Conservation (phyloP, 2,888 invertebrate species). For the Pelosia muscerda region DNA sequence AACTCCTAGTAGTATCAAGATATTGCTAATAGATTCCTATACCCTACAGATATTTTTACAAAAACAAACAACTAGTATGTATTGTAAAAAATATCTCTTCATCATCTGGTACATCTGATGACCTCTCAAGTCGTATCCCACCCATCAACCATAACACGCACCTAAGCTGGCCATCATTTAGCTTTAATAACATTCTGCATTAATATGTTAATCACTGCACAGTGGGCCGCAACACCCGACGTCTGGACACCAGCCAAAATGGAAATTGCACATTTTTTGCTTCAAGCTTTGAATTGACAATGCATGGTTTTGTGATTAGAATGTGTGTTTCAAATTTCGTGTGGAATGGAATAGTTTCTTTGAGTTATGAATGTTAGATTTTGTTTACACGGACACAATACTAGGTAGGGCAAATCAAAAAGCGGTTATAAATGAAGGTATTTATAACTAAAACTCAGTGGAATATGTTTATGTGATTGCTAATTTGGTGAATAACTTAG, state of each 20-base stretch:
- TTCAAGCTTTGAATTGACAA: slow-evolving; percentile 35
- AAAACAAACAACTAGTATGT: no score
- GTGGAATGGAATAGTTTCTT: neutral
- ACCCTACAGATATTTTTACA: no score
- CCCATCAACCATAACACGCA: slow-evolving; percentile 21
- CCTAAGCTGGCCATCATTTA: slow-evolving; percentile 50
- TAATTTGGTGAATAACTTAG: slow-evolving; percentile 1
- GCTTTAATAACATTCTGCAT: slow-evolving; percentile 57
- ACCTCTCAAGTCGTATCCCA: slow-evolving; percentile 23
- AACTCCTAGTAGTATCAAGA: no score
- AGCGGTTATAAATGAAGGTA: neutral
- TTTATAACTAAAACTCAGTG: neutral
- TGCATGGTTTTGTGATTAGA: slow-evolving; percentile 26
- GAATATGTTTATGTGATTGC: neutral
- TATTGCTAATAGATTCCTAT: no score
- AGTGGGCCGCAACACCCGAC: slow-evolving; percentile 35
- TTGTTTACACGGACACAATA: neutral
- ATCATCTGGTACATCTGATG: neutral
- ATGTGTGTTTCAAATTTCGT: slow-evolving; percentile 17
- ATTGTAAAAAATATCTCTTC: neutral
- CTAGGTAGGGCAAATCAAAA: neutral
- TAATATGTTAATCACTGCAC: slow-evolving; percentile 64
- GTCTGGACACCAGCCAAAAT: slow-evolving; percentile 60
- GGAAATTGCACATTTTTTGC: slow-evolving; percentile 55
- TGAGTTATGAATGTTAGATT: slow-evolving; percentile 7